A percentile compares a stretch with the other conserved stretches of the same genome.
phyloP scores from a whole-genome alignment of 2,113 vertebrate genomes.

The Chlorodrepanis virens region DNA sequence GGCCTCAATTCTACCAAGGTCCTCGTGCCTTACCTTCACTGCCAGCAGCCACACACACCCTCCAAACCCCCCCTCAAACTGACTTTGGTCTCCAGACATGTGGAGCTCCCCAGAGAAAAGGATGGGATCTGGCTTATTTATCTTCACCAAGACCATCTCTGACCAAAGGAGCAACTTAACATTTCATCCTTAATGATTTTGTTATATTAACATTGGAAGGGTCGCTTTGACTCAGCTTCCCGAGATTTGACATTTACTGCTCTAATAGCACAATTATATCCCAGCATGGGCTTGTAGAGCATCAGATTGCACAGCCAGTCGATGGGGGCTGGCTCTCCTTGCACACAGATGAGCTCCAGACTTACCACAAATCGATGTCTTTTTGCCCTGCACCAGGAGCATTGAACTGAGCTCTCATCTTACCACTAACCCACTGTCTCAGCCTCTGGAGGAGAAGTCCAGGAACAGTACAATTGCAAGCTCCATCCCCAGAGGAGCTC shows the following conservation, averaged over 20 bases:
- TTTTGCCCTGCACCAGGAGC: conserved; percentile 19
- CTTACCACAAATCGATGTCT: conserved; percentile 50
- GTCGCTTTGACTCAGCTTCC: neutral
- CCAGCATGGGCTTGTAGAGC: neutral
- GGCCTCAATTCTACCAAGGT: neutral
- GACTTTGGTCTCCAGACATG: neutral
- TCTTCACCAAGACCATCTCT: neutral
- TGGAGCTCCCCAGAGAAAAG: neutral
- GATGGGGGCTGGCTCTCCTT: conserved; percentile 18
- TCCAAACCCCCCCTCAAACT: neutral
- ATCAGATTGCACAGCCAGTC: neutral
- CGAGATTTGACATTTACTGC: neutral
- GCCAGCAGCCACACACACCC: neutral
- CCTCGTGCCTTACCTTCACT: neutral
- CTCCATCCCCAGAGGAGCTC: neutral
- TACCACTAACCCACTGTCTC: neutral
- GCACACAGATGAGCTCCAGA: neutral
- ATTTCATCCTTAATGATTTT: neutral
- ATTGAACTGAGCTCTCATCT: conserved; percentile 12
- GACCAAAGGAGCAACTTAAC: neutral
- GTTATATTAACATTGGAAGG: neutral
- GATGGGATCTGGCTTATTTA: neutral
- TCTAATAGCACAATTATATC: conserved; percentile 13
- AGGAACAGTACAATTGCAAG: neutral
- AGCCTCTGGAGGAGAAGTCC: neutral